Percentiles rank a stretch among this genome's conserved stretches.
Evolutionary conservation across 2,113 vertebrate genomes (phyloP).

Genomic region (Calcarius ornatus): DNA sequence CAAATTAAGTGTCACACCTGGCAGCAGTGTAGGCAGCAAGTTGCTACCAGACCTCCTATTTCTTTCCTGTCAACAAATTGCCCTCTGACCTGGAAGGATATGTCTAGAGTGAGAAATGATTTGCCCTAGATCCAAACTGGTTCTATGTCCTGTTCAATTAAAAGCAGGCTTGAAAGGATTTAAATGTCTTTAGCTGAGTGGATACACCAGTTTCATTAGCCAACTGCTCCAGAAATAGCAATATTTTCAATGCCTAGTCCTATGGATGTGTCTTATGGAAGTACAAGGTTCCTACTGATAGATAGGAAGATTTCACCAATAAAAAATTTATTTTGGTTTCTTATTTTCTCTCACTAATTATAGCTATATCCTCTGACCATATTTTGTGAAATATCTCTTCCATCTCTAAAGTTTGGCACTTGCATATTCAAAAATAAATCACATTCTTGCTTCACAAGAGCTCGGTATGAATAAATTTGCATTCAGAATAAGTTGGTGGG

Average conservation of each 20-base stretch:
- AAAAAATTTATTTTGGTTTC: background rate
- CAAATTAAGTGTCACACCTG: background rate
- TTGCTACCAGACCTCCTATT: background rate
- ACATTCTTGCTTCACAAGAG: constrained; percentile 4
- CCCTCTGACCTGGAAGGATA: constrained; percentile 32
- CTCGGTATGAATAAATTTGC: background rate
- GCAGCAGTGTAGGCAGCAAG: background rate
- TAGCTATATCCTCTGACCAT: constrained; percentile 1
- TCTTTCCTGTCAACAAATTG: background rate
- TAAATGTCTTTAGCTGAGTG: background rate
- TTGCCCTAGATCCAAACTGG: background rate
- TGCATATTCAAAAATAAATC: constrained; percentile 38
- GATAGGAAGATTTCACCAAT: background rate
- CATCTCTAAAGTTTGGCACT: constrained; percentile 20
- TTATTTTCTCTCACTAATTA: constrained; percentile 17
- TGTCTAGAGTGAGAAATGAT: background rate
- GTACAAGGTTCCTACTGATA: background rate
- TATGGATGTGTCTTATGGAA: background rate
- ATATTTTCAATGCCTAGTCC: background rate
- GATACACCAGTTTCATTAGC: background rate
- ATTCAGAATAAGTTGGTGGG: background rate
- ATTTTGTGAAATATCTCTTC: constrained; percentile 14
- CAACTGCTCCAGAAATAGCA: background rate
- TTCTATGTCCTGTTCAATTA: background rate
- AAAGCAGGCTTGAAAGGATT: background rate